Percentiles rank a stretch among this genome's conserved stretches.
These are phyloP conservation scores for Sebastes taczanowskii DNA, from an alignment of 2,797 vertebrate genomes.

Conservation along the genomic window DNA sequence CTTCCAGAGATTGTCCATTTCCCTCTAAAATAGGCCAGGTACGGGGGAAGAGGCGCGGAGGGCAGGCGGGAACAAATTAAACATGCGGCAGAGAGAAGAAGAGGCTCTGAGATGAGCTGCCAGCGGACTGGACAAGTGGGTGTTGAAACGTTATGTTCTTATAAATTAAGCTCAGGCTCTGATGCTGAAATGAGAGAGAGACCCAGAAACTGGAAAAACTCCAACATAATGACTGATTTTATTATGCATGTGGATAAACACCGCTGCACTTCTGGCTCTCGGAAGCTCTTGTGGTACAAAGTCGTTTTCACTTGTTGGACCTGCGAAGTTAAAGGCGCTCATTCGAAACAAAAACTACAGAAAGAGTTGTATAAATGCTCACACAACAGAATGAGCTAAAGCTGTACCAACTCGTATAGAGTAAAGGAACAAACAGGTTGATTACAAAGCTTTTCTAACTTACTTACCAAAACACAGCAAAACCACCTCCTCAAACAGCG, in stretches of 20 bases:
- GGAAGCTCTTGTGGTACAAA: neutral
- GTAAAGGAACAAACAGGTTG: neutral
- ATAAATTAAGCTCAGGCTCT: constrained; percentile 42
- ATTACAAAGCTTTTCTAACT: neutral
- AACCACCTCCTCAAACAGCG: neutral
- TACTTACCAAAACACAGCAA: neutral
- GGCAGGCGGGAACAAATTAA: constrained; percentile 53
- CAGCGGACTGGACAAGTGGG: constrained; percentile 19
- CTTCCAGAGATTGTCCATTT: constrained; percentile 64
- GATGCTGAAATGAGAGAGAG: constrained; percentile 26
- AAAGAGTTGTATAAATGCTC: neutral
- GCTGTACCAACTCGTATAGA: neutral
- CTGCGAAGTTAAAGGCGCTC: neutral
- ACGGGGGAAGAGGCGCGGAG: constrained; percentile 23
- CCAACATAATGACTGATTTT: constrained; percentile 35
- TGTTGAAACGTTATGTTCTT: constrained; percentile 44
- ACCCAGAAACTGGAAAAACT: constrained; percentile 23
- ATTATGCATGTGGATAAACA: constrained; percentile 48
- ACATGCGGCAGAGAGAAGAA: constrained; percentile 33
- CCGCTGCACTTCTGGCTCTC: neutral
- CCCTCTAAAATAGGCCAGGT: constrained; percentile 52
- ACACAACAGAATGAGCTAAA: neutral
- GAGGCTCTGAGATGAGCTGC: constrained; percentile 43
- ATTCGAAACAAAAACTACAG: constrained; percentile 9
- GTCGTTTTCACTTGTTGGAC: constrained; percentile 17